Percentiles rank a stretch among this genome's conserved stretches.
Conservation (phyloP, 1,140 invertebrate species). For the Papilio polyxenes region DNA sequence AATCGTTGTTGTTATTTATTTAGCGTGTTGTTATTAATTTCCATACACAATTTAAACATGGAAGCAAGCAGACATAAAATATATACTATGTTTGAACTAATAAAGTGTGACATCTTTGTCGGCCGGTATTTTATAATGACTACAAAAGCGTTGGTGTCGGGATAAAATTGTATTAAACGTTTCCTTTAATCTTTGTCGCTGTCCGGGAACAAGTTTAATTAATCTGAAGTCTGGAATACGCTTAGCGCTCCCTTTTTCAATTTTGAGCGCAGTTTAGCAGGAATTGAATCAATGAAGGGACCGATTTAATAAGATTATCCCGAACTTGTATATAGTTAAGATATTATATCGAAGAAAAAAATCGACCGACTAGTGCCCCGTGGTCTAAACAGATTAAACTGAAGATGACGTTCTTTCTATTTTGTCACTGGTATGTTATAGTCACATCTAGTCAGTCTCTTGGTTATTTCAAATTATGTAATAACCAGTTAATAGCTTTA, state of each 20-base stretch:
- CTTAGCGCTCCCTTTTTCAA: slow-evolving; percentile 13
- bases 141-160: neutral
- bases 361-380: neutral
- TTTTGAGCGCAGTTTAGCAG: slow-evolving; percentile 21
- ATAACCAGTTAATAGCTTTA: too few species aligned
- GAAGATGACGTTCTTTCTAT: too few species aligned
- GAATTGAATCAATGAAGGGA: slow-evolving; percentile 13
- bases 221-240: slow-evolving; percentile 13
- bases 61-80: neutral
- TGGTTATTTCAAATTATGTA: too few species aligned
- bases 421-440: too few species aligned
- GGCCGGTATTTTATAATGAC: neutral
- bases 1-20: too few species aligned
- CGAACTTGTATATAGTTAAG: neutral
- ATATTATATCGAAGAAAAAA: neutral
- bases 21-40: too few species aligned
- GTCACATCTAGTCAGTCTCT: too few species aligned
- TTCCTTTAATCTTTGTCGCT: slow-evolving; percentile 9
- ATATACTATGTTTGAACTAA: neutral
- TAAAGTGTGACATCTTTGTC: neutral
- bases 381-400: too few species aligned
- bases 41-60: too few species aligned
- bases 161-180: slow-evolving; percentile 12
- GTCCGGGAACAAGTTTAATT: slow-evolving; percentile 5
- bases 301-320: slow-evolving; percentile 13